Base-by-base conservation (phyloP, 2,113 vertebrate genomes). In the Callionymus lyra region DNA sequence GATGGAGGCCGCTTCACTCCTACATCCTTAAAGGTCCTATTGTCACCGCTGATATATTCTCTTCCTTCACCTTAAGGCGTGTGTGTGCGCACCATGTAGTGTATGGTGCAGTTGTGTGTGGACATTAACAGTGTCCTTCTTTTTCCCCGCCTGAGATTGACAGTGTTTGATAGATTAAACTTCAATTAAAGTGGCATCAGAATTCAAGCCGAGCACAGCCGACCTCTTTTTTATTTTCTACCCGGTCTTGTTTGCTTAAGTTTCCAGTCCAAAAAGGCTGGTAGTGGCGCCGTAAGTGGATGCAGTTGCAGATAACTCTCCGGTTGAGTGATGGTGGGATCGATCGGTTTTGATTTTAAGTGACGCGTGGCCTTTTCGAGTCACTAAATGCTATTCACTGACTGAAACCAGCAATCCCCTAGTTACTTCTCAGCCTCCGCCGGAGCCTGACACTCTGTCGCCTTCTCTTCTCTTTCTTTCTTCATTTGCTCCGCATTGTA, bases 291-390 rank as follows among this genome's bases (percentile, higher is more conserved):
- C 4, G 43, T 8, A 16, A 48, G 11, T 8, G 6, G 36, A 38
- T 56, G 50, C 13, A 35, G 27, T 53, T 31, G 41, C 16, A 2
- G 44, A 58, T 31, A 46, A 65, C 57, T 56, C 53, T 56, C 44
- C 37, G 4, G 36, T 13, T 63, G 68, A 68, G 56, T 66, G 68
- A 75, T 62, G 70, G 44, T 31, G 32, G 38, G 44, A 82, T 83
- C 56, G 74, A 85, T 82, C 64, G 59, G 40, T 56, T 76, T 75
- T 70, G 72, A 77, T 82, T 70, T 72, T 61, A 76, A 76, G 75
- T 76, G 80, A 74, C 76, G 74, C 61, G 14, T 82, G 77, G 72
- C 80, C 81, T 82, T 83, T 27, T 83, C 50, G 59, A 80, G 73
- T 76, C 70, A 72, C 65, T 72, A 74, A 79, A 77, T 76, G 70